Evolutionary conservation across 2,888 invertebrate species (phyloP).

Genomic region (Melipona bicolor): DNA sequence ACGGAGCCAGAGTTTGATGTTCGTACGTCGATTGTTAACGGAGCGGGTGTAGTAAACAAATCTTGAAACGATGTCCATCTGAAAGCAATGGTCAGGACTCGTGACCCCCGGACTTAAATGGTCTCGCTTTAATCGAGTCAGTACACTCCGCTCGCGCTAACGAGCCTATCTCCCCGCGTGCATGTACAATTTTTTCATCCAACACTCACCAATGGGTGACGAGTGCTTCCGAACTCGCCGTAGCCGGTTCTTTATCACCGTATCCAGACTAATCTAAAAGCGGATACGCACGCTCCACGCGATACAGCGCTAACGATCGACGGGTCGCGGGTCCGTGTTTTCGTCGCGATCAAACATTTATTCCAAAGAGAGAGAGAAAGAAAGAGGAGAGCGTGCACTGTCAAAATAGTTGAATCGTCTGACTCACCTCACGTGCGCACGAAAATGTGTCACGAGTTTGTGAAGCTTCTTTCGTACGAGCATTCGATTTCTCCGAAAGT

Average conservation of each 20-base stretch:
- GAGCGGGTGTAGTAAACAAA: slow-evolving; percentile 37
- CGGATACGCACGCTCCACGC: slow-evolving; percentile 16
- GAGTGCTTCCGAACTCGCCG: slow-evolving; percentile 33
- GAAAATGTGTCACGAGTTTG: slow-evolving; percentile 14
- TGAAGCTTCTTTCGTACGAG: background rate
- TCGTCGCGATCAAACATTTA: background rate
- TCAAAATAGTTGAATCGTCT: slow-evolving; percentile 8
- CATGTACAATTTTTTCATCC: slow-evolving; percentile 17
- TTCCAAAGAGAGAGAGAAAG: no score
- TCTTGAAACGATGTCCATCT: slow-evolving; percentile 32
- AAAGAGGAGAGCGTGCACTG: background rate
- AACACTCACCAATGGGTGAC: slow-evolving; percentile 38
- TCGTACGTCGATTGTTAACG: slow-evolving; percentile 15
- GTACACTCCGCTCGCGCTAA: slow-evolving; percentile 26
- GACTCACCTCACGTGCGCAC: slow-evolving; percentile 27
- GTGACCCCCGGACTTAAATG: slow-evolving; percentile 57
- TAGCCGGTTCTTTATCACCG: slow-evolving; percentile 49
- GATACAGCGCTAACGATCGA: no score
- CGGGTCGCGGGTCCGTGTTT: background rate
- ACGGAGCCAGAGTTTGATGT: background rate
- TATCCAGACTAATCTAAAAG: slow-evolving; percentile 37
- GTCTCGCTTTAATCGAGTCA: slow-evolving; percentile 43
- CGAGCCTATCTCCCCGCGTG: slow-evolving; percentile 20
- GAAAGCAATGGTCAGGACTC: slow-evolving; percentile 29
- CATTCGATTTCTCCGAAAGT: no score